A percentile compares a stretch with the other conserved stretches of the same genome.
Evolutionary conservation across 2,888 invertebrate genomes (phyloP).

Genomic region (Rhagonycha fulva): DNA sequence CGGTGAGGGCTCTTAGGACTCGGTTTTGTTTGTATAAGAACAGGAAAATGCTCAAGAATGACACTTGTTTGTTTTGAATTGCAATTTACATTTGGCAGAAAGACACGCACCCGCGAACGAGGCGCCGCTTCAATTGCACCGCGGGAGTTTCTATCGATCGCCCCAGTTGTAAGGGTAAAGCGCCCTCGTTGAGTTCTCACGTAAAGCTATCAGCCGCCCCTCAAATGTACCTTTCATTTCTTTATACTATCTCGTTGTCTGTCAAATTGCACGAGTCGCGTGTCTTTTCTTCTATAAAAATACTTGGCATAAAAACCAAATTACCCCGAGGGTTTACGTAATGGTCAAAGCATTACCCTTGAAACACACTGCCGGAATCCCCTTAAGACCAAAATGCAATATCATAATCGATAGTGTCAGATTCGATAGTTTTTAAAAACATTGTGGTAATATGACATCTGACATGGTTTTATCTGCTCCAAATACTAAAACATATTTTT

Average conservation of each 20-base stretch:
- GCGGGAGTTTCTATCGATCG: constrained; percentile 63
- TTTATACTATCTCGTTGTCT: constrained; percentile 29
- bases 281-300: constrained; percentile 25
- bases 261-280: constrained; percentile 28
- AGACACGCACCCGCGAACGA: constrained; percentile 58
- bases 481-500: not conserved
- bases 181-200: constrained; percentile 47
- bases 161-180: constrained; percentile 64
- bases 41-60: constrained; percentile 30
- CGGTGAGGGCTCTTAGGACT: constrained; percentile 35
- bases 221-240: constrained; percentile 34
- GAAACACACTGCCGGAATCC: not conserved
- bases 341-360: constrained; percentile 42
- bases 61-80: constrained; percentile 46
- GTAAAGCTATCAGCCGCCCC: constrained; percentile 41
- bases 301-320: constrained; percentile 32
- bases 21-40: constrained; percentile 19
- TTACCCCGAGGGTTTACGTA: constrained; percentile 34
- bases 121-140: constrained; percentile 46
- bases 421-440: not conserved
- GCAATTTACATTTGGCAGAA: constrained; percentile 46
- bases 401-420: constrained; percentile 10
- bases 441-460: constrained; percentile 6
- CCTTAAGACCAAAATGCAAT: constrained; percentile 5
- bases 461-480: constrained; percentile 5